Evolutionary conservation across 35 echinoderm and acorn worm species (phyloP).

Genomic region (Amphiura filiformis): DNA sequence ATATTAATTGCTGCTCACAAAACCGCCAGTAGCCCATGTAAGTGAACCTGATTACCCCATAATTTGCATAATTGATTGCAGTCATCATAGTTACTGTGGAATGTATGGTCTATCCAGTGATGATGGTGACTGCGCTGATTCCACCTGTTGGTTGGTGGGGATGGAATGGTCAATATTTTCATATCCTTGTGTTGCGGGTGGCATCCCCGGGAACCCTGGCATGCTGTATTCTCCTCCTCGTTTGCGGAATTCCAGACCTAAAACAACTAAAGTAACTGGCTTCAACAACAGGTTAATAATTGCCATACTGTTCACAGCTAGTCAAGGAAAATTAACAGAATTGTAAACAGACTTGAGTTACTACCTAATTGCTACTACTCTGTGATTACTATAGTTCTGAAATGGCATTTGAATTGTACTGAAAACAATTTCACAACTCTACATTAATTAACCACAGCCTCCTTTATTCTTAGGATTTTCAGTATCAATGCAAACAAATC

Average conservation of each 20-base stretch:
- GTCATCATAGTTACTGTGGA: constrained; percentile 27
- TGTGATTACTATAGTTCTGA: too few relatives aligned
- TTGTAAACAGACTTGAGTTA: too few relatives aligned
- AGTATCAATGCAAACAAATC: too few relatives aligned
- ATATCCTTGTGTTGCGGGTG: constrained; percentile 47
- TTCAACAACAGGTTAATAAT: constrained; percentile 88
- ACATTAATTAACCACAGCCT: too few relatives aligned
- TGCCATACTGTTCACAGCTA: constrained; percentile 46
- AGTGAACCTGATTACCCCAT: not conserved
- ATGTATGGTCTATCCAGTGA: constrained; percentile 57
- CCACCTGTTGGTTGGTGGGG: constrained; percentile 88
- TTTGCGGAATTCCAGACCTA: constrained; percentile 54
- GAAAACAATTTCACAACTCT: too few relatives aligned
- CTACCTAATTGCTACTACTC: too few relatives aligned
- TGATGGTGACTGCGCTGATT: constrained; percentile 54
- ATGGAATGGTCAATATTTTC: constrained; percentile 95
- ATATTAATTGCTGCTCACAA: too few relatives aligned
- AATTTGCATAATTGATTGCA: not conserved
- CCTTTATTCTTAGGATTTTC: too few relatives aligned
- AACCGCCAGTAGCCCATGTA: too few relatives aligned
- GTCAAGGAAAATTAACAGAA: constrained; percentile 23
- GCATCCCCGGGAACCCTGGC: constrained; percentile 26
- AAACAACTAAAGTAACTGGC: constrained; percentile 69
- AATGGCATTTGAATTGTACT: too few relatives aligned
- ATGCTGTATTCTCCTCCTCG: constrained; percentile 83